phyloP scores from a whole-genome alignment of 1,140 invertebrate genomes.

The Drusus annulatus region DNA sequence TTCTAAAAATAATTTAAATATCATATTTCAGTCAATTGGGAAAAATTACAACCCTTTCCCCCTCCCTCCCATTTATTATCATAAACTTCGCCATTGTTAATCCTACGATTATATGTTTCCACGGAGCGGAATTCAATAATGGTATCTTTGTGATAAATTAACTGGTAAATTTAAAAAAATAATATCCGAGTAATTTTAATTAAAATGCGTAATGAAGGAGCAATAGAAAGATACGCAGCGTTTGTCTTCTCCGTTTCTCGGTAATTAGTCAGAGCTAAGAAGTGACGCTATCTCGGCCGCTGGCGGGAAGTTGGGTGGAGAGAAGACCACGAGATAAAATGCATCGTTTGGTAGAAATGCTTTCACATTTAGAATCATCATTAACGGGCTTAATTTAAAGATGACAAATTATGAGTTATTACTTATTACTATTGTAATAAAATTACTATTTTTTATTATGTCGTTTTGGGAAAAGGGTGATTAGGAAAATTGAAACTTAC shows the following conservation, averaged over 20 bases:
- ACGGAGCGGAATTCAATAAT: background rate
- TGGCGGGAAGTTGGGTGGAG: background rate
- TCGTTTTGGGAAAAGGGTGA: no score
- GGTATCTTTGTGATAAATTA: background rate
- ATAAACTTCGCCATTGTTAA: background rate
- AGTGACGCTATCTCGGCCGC: background rate
- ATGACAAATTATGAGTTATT: no score
- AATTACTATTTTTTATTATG: no score
- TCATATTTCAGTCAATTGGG: background rate
- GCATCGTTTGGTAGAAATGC: background rate
- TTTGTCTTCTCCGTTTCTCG: background rate
- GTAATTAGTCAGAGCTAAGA: slow-evolving; percentile 12
- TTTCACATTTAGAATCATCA: background rate
- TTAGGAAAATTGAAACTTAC: no score
- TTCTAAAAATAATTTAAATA: slow-evolving; percentile 2
- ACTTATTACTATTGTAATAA: no score
- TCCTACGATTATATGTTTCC: background rate
- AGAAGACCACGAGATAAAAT: background rate
- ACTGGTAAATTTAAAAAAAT: background rate
- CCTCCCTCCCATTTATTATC: background rate
- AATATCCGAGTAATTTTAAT: background rate
- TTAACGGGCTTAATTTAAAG: background rate
- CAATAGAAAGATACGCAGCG: background rate
- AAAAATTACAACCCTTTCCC: background rate
- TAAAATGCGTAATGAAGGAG: background rate